These are phyloP conservation scores for Tenodera sinensis DNA, from an alignment of 2,888 invertebrate genomes.

Conservation along the genomic window DNA sequence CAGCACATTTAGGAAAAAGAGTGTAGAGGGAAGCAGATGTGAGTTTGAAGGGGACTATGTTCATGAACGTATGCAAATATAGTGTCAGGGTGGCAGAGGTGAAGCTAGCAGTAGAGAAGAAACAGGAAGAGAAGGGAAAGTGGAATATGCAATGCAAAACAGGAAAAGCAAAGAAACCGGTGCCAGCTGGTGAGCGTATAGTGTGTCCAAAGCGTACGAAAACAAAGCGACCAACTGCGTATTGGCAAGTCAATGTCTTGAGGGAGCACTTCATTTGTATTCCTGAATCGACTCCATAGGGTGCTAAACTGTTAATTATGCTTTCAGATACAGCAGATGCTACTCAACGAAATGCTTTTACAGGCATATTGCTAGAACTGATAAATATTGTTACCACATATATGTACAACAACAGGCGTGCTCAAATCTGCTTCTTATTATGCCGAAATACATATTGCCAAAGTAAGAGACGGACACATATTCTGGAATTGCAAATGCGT, in stretches of 20 bases:
- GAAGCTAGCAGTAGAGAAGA: neutral
- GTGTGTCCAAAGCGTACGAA: neutral
- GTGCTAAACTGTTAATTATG: neutral
- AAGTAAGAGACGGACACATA: too few relatives aligned
- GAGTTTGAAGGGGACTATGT: neutral
- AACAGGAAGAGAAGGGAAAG: neutral
- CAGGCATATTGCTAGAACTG: too few relatives aligned
- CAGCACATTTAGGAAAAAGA: neutral
- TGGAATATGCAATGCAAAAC: constrained; percentile 4
- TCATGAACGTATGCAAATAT: neutral
- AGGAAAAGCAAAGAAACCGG: neutral
- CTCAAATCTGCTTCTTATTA: too few relatives aligned
- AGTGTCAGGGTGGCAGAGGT: neutral
- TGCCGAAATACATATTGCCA: too few relatives aligned
- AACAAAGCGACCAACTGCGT: neutral
- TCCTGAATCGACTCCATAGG: neutral
- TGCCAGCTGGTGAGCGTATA: neutral
- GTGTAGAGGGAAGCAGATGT: neutral
- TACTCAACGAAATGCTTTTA: too few relatives aligned
- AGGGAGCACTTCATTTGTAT: neutral
- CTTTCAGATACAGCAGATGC: neutral
- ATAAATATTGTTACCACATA: too few relatives aligned
- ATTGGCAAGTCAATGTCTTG: neutral
- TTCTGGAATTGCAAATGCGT: too few relatives aligned
- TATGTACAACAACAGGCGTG: too few relatives aligned